Evolutionary conservation across 1,140 invertebrate genomes (phyloP).

Genomic region (Melipona quadrifasciata): DNA sequence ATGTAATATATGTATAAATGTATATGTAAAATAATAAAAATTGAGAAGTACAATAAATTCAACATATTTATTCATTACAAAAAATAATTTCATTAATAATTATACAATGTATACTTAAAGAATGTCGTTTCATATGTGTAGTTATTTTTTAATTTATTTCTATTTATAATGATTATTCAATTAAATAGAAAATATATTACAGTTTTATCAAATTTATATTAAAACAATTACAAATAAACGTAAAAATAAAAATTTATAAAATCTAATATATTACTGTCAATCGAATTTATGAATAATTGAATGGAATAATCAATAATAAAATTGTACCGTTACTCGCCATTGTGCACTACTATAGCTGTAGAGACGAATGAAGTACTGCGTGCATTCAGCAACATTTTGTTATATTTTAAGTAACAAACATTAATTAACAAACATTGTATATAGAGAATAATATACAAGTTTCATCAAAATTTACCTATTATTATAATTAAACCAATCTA

Average conservation of each 20-base stretch:
- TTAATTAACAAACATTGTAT: background rate
- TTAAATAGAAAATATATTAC: background rate
- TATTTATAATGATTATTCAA: background rate
- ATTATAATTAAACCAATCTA: too few species aligned
- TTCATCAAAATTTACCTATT: too few species aligned
- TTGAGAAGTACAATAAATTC: background rate
- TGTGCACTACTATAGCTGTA: background rate
- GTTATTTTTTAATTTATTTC: background rate
- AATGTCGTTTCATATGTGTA: background rate
- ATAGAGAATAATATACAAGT: too few species aligned
- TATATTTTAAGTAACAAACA: background rate
- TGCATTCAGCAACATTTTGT: background rate
- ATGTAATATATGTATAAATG: too few species aligned
- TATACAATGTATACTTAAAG: too few species aligned
- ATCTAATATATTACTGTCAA: background rate
- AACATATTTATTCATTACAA: background rate
- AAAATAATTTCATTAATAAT: too few species aligned
- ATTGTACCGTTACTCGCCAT: constrained; percentile 5
- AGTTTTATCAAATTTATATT: background rate
- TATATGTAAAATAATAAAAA: too few species aligned
- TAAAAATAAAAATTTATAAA: background rate
- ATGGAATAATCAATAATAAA: constrained; percentile 8
- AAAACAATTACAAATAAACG: background rate
- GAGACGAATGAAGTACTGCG: background rate
- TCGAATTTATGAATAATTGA: background rate